A percentile compares a stretch with the other conserved stretches of the same genome.
phyloP scores from a whole-genome alignment of 2,888 invertebrate species.

The Nycteola revayana region DNA sequence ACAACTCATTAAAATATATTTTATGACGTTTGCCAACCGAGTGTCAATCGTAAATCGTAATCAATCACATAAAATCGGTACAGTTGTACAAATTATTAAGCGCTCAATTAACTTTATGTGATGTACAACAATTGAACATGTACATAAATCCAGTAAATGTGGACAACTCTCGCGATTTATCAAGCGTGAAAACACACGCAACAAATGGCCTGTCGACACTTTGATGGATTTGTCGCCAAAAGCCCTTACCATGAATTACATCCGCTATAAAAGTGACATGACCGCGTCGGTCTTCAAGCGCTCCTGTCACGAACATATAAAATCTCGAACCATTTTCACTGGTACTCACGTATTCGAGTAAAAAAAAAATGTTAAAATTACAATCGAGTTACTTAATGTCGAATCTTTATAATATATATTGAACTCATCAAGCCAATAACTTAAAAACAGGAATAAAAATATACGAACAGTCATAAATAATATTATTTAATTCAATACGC shows the following conservation, averaged over 20 bases:
- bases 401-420: no score
- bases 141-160: constrained; percentile 73
- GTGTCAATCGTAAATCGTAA: no score
- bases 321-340: constrained; percentile 27
- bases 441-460: background rate
- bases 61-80: no score
- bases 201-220: constrained; percentile 77
- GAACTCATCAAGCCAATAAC: no score
- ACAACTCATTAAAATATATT: no score
- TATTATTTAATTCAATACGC: no score
- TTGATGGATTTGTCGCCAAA: constrained; percentile 78
- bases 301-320: constrained; percentile 39
- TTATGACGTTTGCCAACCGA: no score
- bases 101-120: constrained; percentile 57
- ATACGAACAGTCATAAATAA: no score
- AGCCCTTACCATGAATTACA: constrained; percentile 65
- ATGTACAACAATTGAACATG: constrained; percentile 54
- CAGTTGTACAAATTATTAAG: constrained; percentile 20
- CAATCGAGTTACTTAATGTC: constrained; percentile 5
- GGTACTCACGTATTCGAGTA: constrained; percentile 25
- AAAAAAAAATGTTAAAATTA: constrained; percentile 31
- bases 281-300: constrained; percentile 40
- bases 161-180: constrained; percentile 74
- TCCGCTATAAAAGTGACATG: constrained; percentile 54
- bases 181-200: constrained; percentile 77